A percentile compares a stretch with the other conserved stretches of the same genome.
These are phyloP conservation scores for Drosophila mayaguana DNA, from an alignment of 2,888 invertebrate species.

Conservation along the genomic window DNA sequence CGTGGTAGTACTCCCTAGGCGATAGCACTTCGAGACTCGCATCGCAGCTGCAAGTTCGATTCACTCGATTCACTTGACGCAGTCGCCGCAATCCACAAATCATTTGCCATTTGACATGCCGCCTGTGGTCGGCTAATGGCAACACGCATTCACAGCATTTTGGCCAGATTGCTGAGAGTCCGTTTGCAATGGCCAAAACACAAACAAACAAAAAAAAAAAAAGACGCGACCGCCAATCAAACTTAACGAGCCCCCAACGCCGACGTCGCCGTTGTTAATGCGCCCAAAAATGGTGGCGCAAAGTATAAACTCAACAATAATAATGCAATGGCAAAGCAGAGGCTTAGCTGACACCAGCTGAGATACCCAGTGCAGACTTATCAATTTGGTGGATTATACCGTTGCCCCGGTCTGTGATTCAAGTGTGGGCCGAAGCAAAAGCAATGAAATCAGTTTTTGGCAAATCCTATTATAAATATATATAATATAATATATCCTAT, in stretches of 20 bases:
- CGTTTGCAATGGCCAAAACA: conserved; percentile 37
- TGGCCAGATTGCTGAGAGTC: conserved; percentile 63
- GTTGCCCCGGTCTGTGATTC: background rate
- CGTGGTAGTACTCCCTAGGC: conserved; percentile 45
- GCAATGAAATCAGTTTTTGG: background rate
- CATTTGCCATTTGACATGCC: conserved; percentile 76
- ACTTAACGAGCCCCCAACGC: conserved; percentile 44
- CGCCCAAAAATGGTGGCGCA: conserved; percentile 64
- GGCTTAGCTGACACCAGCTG: conserved; percentile 3
- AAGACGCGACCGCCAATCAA: conserved; percentile 50
- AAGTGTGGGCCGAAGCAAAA: conserved; percentile 20
- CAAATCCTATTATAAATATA: background rate
- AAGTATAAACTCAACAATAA: conserved; percentile 47
- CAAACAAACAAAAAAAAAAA: no score
- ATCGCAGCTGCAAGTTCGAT: background rate
- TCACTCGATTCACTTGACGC: conserved; percentile 49
- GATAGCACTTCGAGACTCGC: conserved; percentile 28
- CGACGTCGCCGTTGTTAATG: conserved; percentile 41
- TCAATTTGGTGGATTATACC: background rate
- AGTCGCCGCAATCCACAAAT: conserved; percentile 66
- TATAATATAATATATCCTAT: no score
- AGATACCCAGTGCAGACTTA: background rate
- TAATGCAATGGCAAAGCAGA: conserved; percentile 21
- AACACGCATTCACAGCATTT: conserved; percentile 64
- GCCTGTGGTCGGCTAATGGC: conserved; percentile 76